Evolutionary conservation across 2,113 vertebrate species (phyloP).

Genomic region (Motacilla alba): DNA sequence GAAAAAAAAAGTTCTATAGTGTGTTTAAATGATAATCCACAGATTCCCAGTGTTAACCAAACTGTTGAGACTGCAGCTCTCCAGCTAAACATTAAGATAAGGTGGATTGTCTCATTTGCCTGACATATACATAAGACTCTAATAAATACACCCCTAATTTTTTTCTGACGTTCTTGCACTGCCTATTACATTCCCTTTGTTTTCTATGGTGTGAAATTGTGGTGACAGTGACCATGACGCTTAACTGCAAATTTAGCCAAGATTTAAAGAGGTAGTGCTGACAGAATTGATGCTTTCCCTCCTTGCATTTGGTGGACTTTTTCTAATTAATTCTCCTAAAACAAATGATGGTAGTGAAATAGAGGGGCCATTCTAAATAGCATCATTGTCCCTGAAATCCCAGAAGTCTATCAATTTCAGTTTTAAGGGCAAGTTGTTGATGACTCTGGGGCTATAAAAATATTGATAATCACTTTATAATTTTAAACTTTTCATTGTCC

Average conservation of each 20-base stretch:
- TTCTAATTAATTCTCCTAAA: neutral
- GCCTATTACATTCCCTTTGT: accelerated
- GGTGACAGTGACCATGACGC: neutral
- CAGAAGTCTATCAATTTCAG: neutral
- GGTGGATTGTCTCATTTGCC: neutral
- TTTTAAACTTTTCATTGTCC: neutral
- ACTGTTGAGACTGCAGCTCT: neutral
- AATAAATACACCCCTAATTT: neutral
- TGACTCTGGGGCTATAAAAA: neutral
- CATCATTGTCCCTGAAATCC: neutral
- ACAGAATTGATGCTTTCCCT: neutral
- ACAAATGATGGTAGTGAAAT: neutral
- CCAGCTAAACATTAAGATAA: neutral
- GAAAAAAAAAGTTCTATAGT: neutral
- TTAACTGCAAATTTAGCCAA: neutral
- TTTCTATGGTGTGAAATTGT: neutral
- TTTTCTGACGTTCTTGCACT: neutral
- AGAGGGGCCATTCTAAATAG: neutral
- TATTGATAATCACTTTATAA: neutral
- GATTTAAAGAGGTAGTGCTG: neutral
- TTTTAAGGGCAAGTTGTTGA: neutral
- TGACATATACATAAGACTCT: neutral
- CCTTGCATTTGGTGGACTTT: neutral
- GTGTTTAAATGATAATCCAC: neutral
- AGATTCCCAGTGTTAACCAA: neutral